Conservation (phyloP, 64 coral and sea anemone genomes). For the Orbicella faveolata region DNA sequence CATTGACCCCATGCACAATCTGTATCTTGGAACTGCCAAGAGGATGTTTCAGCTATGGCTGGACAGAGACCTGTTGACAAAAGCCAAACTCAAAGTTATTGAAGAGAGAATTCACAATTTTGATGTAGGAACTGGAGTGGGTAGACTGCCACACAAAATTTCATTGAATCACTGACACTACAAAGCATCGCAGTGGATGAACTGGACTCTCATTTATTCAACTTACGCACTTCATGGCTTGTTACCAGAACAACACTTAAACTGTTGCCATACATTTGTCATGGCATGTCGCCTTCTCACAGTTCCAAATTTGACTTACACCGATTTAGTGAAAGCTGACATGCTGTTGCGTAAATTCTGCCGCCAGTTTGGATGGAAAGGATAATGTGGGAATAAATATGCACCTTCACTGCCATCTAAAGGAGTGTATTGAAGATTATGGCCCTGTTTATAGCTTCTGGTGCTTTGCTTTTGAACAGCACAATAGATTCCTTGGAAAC, state of each 20-base stretch:
- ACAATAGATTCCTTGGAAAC: slow-evolving; percentile 53
- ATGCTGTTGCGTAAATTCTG: slow-evolving; percentile 22
- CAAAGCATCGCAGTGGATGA: slow-evolving; percentile 59
- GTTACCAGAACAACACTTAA: slow-evolving; percentile 13
- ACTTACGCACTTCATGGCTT: slow-evolving; percentile 27
- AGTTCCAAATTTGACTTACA: neutral
- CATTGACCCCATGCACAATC: slow-evolving; percentile 78
- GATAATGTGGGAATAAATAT: slow-evolving; percentile 43
- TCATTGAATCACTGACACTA: slow-evolving; percentile 55
- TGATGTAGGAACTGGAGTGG: slow-evolving; percentile 33
- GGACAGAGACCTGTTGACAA: slow-evolving; percentile 15
- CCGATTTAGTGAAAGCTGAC: slow-evolving; percentile 30
- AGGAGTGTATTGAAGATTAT: slow-evolving; percentile 61
- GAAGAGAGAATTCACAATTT: slow-evolving; percentile 15
- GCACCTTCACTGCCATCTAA: slow-evolving; percentile 42
- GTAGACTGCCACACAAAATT: slow-evolving; percentile 33
- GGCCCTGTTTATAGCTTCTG: slow-evolving; percentile 59
- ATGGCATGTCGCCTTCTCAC: slow-evolving; percentile 8
- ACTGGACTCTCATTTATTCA: slow-evolving; percentile 54
- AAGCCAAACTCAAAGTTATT: slow-evolving; percentile 9
- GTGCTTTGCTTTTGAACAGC: slow-evolving; percentile 57
- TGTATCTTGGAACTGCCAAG: slow-evolving; percentile 52
- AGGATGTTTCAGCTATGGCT: slow-evolving; percentile 27
- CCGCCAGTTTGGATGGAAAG: slow-evolving; percentile 21
- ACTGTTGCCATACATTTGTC: slow-evolving; percentile 26